These are phyloP conservation scores for Astreopora myriophthalma DNA, from an alignment of 64 coral and sea anemone species.

Conservation along the genomic window DNA sequence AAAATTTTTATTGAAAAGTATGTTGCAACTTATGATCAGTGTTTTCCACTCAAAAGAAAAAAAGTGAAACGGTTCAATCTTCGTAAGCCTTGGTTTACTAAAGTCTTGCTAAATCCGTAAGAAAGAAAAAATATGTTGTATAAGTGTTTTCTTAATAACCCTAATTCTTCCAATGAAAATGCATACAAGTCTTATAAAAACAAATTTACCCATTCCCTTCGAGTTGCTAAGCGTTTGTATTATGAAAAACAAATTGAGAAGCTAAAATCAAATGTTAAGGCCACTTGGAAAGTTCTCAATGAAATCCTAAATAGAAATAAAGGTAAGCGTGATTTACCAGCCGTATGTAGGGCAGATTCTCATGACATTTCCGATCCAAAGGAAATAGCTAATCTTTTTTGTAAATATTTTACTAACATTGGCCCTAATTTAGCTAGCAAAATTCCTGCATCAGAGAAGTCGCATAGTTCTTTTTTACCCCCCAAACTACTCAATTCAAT, in stretches of 20 bases:
- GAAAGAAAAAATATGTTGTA: background rate
- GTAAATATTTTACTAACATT: background rate
- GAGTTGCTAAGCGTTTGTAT: background rate
- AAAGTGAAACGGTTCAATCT: background rate
- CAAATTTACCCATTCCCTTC: background rate
- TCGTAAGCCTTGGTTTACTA: background rate
- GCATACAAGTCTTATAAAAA: conserved; percentile 7
- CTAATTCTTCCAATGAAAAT: conserved; percentile 5
- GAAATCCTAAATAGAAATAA: conserved; percentile 17
- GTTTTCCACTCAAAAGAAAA: background rate
- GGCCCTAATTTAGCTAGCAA: background rate
- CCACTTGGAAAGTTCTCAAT: conserved; percentile 5
- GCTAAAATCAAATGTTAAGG: background rate
- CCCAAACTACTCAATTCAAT: background rate
- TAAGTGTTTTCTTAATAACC: conserved; percentile 10
- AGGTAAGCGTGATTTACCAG: background rate
- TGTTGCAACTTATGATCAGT: background rate
- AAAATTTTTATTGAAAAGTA: background rate
- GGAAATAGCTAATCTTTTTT: conserved; percentile 17
- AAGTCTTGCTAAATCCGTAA: background rate
- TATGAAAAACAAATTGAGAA: conserved; percentile 10
- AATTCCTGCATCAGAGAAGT: background rate
- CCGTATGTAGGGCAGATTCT: background rate
- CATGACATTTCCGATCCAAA: conserved; percentile 54
- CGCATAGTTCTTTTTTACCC: conserved; percentile 20